Conservation (phyloP, 2,888 invertebrate genomes). For the Chloroclysta siterata region DNA sequence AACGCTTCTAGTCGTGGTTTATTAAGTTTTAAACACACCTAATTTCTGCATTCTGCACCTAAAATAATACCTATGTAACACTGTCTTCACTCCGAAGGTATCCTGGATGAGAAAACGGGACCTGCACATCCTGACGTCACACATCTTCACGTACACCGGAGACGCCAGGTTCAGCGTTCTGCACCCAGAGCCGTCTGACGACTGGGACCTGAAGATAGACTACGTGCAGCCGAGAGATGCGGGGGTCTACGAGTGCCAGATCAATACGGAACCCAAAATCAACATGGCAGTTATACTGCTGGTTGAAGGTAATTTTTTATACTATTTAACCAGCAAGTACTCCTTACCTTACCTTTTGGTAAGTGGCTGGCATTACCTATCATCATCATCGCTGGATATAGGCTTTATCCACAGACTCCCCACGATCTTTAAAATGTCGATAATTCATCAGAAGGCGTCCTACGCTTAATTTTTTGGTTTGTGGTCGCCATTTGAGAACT, state of each 20-base stretch:
- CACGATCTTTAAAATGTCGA: too few species aligned
- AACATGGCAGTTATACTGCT: slow-evolving; percentile 92
- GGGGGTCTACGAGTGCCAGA: slow-evolving; percentile 95
- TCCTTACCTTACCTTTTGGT: too few species aligned
- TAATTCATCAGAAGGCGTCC: too few species aligned
- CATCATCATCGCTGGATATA: too few species aligned
- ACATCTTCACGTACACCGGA: slow-evolving; percentile 94
- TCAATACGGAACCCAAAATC: slow-evolving; percentile 95
- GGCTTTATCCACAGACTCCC: too few species aligned
- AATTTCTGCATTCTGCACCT: too few species aligned
- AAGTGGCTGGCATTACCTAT: not conserved
- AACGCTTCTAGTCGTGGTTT: too few species aligned
- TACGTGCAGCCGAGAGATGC: slow-evolving; percentile 93
- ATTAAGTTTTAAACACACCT: too few species aligned
- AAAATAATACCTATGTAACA: not conserved
- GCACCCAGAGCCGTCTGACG: slow-evolving; percentile 93
- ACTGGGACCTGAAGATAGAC: slow-evolving; percentile 94
- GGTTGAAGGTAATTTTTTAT: slow-evolving; percentile 88
- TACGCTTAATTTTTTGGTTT: too few species aligned
- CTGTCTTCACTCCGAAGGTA: slow-evolving; percentile 78
- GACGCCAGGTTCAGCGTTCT: slow-evolving; percentile 94
- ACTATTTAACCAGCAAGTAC: too few species aligned
- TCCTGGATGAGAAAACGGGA: slow-evolving; percentile 93
- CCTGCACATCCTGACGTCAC: slow-evolving; percentile 92
- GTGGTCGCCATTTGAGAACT: too few species aligned